These are phyloP conservation scores for Cirrhinus mrigala DNA, from an alignment of 2,797 vertebrate genomes.

Conservation along the genomic window DNA sequence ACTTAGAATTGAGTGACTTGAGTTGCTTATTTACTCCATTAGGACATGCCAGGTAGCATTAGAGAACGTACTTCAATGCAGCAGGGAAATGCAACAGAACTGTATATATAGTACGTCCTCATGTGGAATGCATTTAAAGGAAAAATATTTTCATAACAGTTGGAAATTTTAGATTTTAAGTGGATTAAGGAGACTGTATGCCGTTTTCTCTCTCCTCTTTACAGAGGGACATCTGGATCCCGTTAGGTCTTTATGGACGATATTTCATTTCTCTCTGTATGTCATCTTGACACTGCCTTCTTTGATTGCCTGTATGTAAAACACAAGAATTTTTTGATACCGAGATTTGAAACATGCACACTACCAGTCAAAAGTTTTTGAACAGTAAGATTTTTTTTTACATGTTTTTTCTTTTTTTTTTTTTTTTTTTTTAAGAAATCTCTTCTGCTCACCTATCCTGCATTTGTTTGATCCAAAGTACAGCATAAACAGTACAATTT, in stretches of 20 bases:
- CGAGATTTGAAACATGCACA: too few relatives aligned
- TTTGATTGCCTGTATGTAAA: constrained; percentile 51
- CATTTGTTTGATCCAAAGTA: too few relatives aligned
- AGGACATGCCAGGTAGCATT: constrained; percentile 25
- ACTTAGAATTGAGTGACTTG: constrained; percentile 9
- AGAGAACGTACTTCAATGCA: constrained; percentile 3
- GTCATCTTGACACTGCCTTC: constrained; percentile 64
- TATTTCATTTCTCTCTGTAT: constrained; percentile 67
- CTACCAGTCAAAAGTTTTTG: too few relatives aligned
- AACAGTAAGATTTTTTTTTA: too few relatives aligned
- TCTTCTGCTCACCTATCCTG: too few relatives aligned
- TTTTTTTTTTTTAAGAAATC: too few relatives aligned
- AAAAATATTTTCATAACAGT: constrained; percentile 80
- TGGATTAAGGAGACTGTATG: constrained; percentile 72
- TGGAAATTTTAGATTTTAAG: constrained; percentile 78
- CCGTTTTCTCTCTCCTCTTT: constrained; percentile 56
- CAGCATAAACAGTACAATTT: too few relatives aligned
- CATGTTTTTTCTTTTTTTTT: too few relatives aligned
- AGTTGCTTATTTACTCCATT: constrained; percentile 34
- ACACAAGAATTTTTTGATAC: constrained; percentile 24
- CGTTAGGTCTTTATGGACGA: constrained; percentile 68
- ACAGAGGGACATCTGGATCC: constrained; percentile 74
- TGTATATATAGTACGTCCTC: constrained; percentile 62
- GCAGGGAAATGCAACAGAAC: constrained; percentile 57
- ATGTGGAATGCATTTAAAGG: constrained; percentile 75